Evolutionary conservation across 2,888 invertebrate genomes (phyloP).

Genomic region (Ochlodes sylvanus): DNA sequence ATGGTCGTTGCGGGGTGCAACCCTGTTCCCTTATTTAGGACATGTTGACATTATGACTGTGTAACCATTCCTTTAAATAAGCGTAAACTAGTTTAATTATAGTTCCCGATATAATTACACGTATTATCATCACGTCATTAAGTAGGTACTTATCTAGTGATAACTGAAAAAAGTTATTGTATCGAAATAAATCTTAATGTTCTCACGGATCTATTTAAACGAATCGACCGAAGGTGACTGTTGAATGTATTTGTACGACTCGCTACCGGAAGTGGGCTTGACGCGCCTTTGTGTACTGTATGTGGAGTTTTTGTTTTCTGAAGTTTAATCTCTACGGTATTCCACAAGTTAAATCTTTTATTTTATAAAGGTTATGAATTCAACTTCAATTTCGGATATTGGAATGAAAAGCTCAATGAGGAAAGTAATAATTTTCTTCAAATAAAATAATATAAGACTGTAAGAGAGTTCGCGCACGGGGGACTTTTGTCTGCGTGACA

Average conservation of each 20-base stretch:
- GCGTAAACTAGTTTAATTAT: too few relatives aligned
- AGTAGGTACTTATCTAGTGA: too few relatives aligned
- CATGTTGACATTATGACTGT: too few relatives aligned
- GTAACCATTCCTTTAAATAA: too few relatives aligned
- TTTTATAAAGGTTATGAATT: neutral
- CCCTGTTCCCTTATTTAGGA: too few relatives aligned
- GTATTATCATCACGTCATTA: too few relatives aligned
- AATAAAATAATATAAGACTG: too few relatives aligned
- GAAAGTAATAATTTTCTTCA: neutral
- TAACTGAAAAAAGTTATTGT: neutral
- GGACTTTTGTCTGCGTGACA: too few relatives aligned
- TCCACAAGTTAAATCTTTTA: conserved; percentile 1
- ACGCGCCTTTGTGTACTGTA: conserved; percentile 63
- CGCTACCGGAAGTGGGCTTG: conserved; percentile 74
- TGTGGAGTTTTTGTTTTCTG: conserved; percentile 62
- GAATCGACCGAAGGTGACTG: conserved; percentile 70
- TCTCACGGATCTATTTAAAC: conserved; percentile 75
- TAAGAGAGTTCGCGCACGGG: too few relatives aligned
- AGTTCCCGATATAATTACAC: too few relatives aligned
- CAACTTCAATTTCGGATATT: too few relatives aligned
- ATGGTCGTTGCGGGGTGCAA: too few relatives aligned
- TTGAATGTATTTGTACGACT: conserved; percentile 71
- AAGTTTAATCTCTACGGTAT: conserved; percentile 48
- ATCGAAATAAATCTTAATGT: conserved; percentile 49
- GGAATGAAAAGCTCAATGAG: neutral